phyloP scores from a whole-genome alignment of 1,140 invertebrate genomes.

The Cecropterus lyciades region DNA sequence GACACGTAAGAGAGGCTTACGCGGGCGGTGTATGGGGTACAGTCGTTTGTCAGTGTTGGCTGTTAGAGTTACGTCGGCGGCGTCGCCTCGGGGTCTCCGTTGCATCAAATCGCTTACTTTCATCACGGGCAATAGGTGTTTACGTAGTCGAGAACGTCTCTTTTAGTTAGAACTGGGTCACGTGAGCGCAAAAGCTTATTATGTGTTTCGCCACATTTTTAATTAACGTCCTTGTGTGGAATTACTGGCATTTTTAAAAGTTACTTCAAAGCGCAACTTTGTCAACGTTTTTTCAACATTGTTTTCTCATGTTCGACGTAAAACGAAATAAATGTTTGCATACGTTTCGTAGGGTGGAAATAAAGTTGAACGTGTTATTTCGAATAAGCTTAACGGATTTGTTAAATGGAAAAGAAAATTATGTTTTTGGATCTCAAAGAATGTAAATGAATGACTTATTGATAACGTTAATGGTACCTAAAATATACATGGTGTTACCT shows the following conservation, averaged over 20 bases:
- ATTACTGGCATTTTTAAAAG: conserved; percentile 28
- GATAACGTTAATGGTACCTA: too few relatives aligned
- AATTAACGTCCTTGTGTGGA: conserved; percentile 31
- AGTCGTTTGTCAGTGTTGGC: conserved; percentile 41
- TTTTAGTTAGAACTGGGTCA: conserved; percentile 28
- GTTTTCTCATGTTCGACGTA: background rate
- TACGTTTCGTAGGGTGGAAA: background rate
- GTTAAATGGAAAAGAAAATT: too few relatives aligned
- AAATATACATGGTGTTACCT: too few relatives aligned
- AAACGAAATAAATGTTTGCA: background rate
- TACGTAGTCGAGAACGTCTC: conserved; percentile 40
- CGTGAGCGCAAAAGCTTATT: conserved; percentile 32
- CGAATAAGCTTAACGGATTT: too few relatives aligned
- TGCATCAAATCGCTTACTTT: conserved; percentile 51
- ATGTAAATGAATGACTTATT: too few relatives aligned
- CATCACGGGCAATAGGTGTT: conserved; percentile 48
- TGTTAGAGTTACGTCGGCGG: conserved; percentile 37
- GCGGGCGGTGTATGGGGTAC: conserved; percentile 39
- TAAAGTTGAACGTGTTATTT: conserved; percentile 4
- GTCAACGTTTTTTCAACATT: conserved; percentile 36
- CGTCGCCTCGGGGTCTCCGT: conserved; percentile 42
- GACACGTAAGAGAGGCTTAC: conserved; percentile 29
- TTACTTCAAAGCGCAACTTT: conserved; percentile 36
- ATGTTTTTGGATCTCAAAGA: too few relatives aligned
- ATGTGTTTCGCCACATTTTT: conserved; percentile 36